Percentiles rank a stretch among this genome's conserved stretches.
phyloP scores from a whole-genome alignment of 2,113 vertebrate genomes.

The Ammodytes dubius region DNA sequence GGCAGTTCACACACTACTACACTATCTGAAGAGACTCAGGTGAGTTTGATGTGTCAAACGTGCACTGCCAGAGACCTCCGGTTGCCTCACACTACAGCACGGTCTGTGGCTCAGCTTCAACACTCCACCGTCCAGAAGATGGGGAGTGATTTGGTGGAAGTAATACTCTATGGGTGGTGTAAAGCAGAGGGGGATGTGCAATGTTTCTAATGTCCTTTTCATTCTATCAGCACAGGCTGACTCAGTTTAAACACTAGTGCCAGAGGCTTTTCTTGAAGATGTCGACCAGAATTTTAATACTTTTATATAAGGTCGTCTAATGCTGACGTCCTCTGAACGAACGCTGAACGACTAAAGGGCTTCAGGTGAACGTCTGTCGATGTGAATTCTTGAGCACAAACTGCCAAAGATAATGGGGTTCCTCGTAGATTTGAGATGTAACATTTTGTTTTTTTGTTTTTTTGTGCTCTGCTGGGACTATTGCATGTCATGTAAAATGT shows the following conservation, averaged over 20 bases:
- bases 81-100: background rate
- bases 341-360: background rate
- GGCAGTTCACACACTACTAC: constrained; percentile 92
- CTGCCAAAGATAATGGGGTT: constrained; percentile 48
- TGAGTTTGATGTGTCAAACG: background rate
- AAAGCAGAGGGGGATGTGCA: constrained; percentile 59
- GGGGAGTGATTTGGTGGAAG: background rate
- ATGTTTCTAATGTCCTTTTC: constrained; percentile 49
- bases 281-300: background rate
- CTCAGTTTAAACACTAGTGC: background rate
- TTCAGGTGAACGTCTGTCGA: background rate
- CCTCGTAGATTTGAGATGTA: constrained; percentile 32
- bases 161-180: background rate
- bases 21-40: constrained; percentile 69
- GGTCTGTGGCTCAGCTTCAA: background rate
- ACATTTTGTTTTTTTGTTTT: background rate
- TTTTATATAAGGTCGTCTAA: background rate
- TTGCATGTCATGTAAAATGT: constrained; percentile 31
- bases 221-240: constrained; percentile 11
- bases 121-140: constrained; percentile 4
- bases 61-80: constrained; percentile 11
- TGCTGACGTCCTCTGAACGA: too few relatives aligned
- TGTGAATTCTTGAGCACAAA: background rate
- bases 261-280: constrained; percentile 8
- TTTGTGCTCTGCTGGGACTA: constrained; percentile 3